Base-by-base conservation (phyloP, 2,113 vertebrate species). In the Bufo gargarizans region DNA sequence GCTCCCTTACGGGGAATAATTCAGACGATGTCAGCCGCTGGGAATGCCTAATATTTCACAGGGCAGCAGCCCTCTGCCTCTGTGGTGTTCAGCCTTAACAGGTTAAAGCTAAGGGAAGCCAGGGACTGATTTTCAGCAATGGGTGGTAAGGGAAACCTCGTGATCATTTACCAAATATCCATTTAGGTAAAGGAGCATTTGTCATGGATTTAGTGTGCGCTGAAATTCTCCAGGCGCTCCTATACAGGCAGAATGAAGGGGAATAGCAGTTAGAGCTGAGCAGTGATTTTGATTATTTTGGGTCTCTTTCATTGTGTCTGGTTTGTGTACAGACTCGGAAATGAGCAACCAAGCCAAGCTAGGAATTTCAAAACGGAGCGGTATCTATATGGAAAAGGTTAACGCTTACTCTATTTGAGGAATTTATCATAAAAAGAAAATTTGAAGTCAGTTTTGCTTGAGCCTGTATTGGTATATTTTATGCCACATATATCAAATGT, bases 91-190 rank as follows among this genome's bases (percentile, higher is more conserved):
- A 84, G 87, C 61, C 72, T 78, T 61, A 69, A 84, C 87, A 78
- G 59, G 87, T 89, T 89, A 84, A 84, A 83, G 58, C 53, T 50
- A 69, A 77, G 49, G 49, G 72, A 84, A 89, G 58, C 87, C 72
- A 69, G 82, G 72, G 81, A 77, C 81, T 84, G 49, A 89, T 77
- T 69, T 89, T 55, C 81, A 84, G 59, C 50, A 82, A 89, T 89
- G 87, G 87, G 87, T 61, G 87, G 81, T 89, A 65, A 84, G 87
- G 87, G 87, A 89, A 89, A 84, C 87, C 82, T 77, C 19, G 87
- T 74, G 87, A 89, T 89, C 82, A 89, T 89, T 89, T 89, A 84
- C 87, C 87, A 89, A 89, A 89, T 89, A 89, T 89, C 87, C 87
- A 89, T 89, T 89, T 89, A 89, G 72, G 87, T 69, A 89, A 84